These are phyloP conservation scores for Arctia plantaginis DNA, from an alignment of 2,888 invertebrate species.

Conservation along the genomic window DNA sequence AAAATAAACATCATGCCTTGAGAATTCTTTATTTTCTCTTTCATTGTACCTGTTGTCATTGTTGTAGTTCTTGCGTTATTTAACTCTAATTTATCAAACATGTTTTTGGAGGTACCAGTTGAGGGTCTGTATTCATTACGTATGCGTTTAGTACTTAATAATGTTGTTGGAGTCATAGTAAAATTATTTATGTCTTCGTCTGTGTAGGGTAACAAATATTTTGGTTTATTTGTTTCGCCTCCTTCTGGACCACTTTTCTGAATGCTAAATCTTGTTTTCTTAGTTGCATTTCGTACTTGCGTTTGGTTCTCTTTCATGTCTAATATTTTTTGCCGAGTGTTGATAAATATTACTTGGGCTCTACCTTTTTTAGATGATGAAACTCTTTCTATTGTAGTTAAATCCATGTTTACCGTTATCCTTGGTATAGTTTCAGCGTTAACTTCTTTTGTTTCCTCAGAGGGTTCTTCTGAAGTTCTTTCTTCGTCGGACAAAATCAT, in stretches of 20 bases:
- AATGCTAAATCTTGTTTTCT: constrained; percentile 17
- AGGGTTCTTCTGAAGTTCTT: background rate
- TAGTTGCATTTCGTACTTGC: background rate
- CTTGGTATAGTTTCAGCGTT: constrained; percentile 21
- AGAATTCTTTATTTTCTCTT: background rate
- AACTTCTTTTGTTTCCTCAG: constrained; percentile 47
- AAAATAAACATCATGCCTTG: background rate
- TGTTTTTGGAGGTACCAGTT: background rate
- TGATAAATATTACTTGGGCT: constrained; percentile 36
- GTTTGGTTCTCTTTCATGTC: background rate
- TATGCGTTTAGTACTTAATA: background rate
- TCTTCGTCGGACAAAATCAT: background rate
- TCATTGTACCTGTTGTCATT: background rate
- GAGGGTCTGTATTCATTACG: background rate
- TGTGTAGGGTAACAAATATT: background rate
- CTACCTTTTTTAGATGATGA: constrained; percentile 15
- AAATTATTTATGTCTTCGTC: background rate
- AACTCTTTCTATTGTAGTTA: background rate
- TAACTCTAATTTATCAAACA: background rate
- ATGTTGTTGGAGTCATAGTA: background rate
- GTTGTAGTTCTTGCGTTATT: background rate
- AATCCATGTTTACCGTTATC: background rate
- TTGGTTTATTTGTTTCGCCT: background rate
- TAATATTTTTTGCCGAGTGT: constrained; percentile 32
- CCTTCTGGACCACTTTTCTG: constrained; percentile 7